These are phyloP conservation scores for Maccullochella peelii DNA, from an alignment of 2,113 vertebrate genomes.

Conservation along the genomic window DNA sequence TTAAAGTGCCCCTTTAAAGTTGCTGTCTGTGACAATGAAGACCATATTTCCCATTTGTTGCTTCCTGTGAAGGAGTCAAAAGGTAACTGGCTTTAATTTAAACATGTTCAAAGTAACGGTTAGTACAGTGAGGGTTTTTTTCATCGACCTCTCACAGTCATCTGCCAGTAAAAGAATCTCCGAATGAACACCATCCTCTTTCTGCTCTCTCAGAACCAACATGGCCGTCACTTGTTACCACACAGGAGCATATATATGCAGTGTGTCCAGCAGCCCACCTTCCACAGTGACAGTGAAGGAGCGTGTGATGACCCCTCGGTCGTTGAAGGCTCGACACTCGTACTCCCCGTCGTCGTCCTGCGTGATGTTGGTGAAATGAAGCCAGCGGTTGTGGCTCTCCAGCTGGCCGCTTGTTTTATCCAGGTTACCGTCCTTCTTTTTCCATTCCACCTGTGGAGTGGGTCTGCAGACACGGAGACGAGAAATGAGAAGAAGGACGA, in stretches of 20 bases:
- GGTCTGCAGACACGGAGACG: slow-evolving; percentile 79
- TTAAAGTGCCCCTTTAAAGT: background rate
- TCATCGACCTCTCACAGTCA: too few species aligned
- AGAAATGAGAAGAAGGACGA: background rate
- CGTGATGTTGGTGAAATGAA: slow-evolving; percentile 77
- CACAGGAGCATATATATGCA: too few species aligned
- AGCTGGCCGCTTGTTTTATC: slow-evolving; percentile 23
- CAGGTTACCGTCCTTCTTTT: slow-evolving; percentile 79
- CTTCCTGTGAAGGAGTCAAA: background rate
- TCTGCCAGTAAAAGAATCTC: too few species aligned
- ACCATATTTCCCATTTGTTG: too few species aligned
- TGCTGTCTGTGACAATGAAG: background rate
- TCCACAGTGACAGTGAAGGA: slow-evolving; percentile 87
- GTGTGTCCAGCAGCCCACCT: slow-evolving; percentile 74
- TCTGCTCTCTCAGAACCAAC: too few species aligned
- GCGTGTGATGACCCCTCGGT: slow-evolving; percentile 73
- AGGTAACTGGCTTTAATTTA: too few species aligned
- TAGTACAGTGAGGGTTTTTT: too few species aligned
- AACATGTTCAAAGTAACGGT: too few species aligned
- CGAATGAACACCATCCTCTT: too few species aligned
- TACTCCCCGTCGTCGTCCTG: slow-evolving; percentile 90
- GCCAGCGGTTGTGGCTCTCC: slow-evolving; percentile 80
- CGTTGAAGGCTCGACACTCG: slow-evolving; percentile 85
- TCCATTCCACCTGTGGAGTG: slow-evolving; percentile 88
- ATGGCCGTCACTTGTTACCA: too few species aligned